Base-by-base conservation (phyloP, 2,888 invertebrate species). In the Psylliodes chrysocephalus region DNA sequence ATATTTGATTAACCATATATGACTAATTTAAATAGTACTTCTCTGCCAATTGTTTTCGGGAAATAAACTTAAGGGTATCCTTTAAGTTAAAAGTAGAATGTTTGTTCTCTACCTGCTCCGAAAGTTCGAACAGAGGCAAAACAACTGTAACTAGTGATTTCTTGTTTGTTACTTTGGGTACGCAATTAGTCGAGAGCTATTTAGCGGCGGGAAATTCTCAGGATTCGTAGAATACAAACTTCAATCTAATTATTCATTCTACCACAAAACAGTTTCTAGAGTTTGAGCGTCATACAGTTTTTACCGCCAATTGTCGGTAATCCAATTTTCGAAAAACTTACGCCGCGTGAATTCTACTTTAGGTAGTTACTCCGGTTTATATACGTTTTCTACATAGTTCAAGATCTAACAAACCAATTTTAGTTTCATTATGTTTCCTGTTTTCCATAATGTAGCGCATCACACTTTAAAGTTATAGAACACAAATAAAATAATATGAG, bases 131-230 rank as follows among this genome's bases (percentile, higher is more conserved):
- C 40, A 51, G 46, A 17, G 19, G 57, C 56, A 59, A 52, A 63
- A 66, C 66, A 66, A 60, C 42, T 47, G 53, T 28, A 57, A 60
- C 65, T 49, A 57, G 51, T 47, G 42, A 67, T 64, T 60, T 64
- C 64, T 60, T 64, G 64, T 64, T 60, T 56, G 64, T 64, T 64
- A 64, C 64, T 52, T 64, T 56, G 64, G 55, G 60, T 64, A 60
- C 67, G 64, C 66, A 68, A 64, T 64, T 61, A 66, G 64, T 64
- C 64, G 57, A 55, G 57, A 64, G 49, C 49, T 55, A 68, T 62
- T 64, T 57, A 61, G 51, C 52, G 63, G 64, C 60, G 64, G 15
- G 46, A 28, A 55, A 60, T 56, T 33, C 54, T 60, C 42, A 25
- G 46, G 52, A 56, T 64, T 64, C 19, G 60, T 25, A 60, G 55